Evolutionary conservation across 2,888 invertebrate species (phyloP), one percentile per base, ranked within the genome.

Genomic region (Eristalinus sepulchralis): DNA sequence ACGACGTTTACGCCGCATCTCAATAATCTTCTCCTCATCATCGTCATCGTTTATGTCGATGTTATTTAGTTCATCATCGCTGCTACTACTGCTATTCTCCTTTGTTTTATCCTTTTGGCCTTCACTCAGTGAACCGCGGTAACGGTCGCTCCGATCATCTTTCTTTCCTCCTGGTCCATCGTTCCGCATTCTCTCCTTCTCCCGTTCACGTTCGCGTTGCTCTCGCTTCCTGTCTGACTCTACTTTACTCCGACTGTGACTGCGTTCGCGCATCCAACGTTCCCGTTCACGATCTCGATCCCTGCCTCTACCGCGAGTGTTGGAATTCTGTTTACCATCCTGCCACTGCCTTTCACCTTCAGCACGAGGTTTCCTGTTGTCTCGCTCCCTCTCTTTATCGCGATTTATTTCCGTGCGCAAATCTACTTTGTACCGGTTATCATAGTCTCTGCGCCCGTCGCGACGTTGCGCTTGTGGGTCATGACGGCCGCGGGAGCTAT

Each of bases 1-100:
- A 55, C 98, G 94, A 90, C 97, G 96, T 90, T 97, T 96, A 84
- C 98, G 94, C 88, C 98, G 94, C 90, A 95, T 95, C 91, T 98
- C 97, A 91, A 99, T 99, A 89, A 98, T 97, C 89, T 96, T 96
- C 91, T 98, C 98, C 90, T 98, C 98, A 89, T 97, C 97, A 91
- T 98, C 98, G 83, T 97, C 98, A 88, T 98, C 97, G 20, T 97
- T 94, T 73, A 97, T 95, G 89, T 97, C 95, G 78, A 96, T 94
- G 90, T 96, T 95, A 68, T 91, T 92, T 3, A 95, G 93, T 85
- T 96, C 96, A 87, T 95, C 96, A 88, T 95, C 96, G 33, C 95
- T 95, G 2, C 95, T 95, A 17, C 86, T 86, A 89, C 95, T 95
- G 73, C 89, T 89, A 0, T 91, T 90, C 13, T 91, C 92, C 1